phyloP scores from a whole-genome alignment of 1,140 invertebrate genomes.

The Bombus superbus region DNA sequence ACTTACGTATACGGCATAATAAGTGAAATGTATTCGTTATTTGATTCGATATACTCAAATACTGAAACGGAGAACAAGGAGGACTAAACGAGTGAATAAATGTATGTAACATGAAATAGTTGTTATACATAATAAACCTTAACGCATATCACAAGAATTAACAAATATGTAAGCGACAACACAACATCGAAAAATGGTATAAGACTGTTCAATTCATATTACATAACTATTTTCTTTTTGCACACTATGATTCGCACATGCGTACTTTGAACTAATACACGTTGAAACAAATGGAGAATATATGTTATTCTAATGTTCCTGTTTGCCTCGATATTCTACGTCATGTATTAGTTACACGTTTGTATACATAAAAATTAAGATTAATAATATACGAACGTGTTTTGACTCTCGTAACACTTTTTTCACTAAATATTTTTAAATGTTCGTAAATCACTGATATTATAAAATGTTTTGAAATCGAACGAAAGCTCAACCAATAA shows the following conservation, averaged over 20 bases:
- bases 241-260: conserved; percentile 34
- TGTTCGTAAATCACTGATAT: neutral
- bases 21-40: too few species aligned
- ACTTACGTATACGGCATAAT: too few species aligned
- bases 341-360: neutral
- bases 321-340: neutral
- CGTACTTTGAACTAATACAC: conserved; percentile 50
- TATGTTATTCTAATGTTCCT: conserved; percentile 42
- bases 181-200: conserved; percentile 19
- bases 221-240: conserved; percentile 10
- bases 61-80: too few species aligned
- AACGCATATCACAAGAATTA: neutral
- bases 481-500: neutral
- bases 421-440: neutral
- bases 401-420: neutral
- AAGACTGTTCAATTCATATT: conserved; percentile 29
- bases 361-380: conserved; percentile 2
- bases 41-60: too few species aligned
- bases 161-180: neutral
- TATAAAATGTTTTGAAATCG: neutral
- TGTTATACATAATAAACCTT: neutral
- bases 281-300: conserved; percentile 62
- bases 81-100: too few species aligned
- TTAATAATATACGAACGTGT: neutral
- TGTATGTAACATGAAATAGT: neutral